Conservation (phyloP, 1,140 invertebrate genomes). For the Camponotus pennsylvanicus region DNA sequence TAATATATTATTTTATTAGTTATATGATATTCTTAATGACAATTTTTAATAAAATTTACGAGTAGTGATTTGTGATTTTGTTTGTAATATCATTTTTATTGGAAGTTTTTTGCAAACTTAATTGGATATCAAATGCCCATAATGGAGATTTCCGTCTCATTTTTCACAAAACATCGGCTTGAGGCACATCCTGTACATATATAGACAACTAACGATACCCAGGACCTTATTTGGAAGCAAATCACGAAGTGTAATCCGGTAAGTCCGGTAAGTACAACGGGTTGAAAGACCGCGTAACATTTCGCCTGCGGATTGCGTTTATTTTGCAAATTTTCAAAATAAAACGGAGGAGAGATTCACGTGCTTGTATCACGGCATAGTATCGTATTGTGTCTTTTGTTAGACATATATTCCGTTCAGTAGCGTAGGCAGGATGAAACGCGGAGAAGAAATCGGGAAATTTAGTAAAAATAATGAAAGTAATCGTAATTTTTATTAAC, state of each 20-base stretch:
- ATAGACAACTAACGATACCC: background rate
- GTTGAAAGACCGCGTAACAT: constrained; percentile 75
- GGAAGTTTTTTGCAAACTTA: too few relatives aligned
- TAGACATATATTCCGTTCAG: constrained; percentile 51
- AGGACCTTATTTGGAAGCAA: constrained; percentile 66
- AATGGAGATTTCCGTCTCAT: background rate
- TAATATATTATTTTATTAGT: too few relatives aligned
- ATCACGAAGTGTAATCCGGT: constrained; percentile 66
- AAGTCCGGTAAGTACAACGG: constrained; percentile 47
- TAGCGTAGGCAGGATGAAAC: constrained; percentile 16
- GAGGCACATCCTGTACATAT: background rate
- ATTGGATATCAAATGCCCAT: background rate
- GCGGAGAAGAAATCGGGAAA: background rate
- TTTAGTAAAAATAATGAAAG: background rate
- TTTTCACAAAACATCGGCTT: constrained; percentile 9
- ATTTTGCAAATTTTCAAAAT: constrained; percentile 67
- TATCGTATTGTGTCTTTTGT: constrained; percentile 22
- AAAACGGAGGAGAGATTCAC: constrained; percentile 52
- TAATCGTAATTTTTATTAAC: too few relatives aligned
- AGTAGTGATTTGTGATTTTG: too few relatives aligned
- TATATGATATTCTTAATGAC: too few relatives aligned
- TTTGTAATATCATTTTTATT: too few relatives aligned
- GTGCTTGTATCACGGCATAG: constrained; percentile 42
- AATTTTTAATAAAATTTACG: too few relatives aligned
- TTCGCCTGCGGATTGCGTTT: constrained; percentile 67